phyloP scores from a whole-genome alignment of 2,113 vertebrate species.

The Circaetus cinerascens region DNA sequence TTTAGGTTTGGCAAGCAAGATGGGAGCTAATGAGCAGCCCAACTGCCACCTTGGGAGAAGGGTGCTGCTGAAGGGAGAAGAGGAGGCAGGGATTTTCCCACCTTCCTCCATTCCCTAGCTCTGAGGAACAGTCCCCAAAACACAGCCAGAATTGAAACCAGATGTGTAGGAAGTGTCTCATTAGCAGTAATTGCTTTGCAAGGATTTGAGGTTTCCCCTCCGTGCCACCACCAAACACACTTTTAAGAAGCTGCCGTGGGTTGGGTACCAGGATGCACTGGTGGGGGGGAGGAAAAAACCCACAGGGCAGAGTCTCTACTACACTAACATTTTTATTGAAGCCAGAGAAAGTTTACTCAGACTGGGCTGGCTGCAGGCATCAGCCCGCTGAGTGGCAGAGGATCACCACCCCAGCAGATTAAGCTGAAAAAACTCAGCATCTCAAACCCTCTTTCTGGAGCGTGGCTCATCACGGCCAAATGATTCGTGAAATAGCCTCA shows the following conservation, averaged over 20 bases:
- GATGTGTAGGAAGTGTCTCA: conserved; percentile 62
- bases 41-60: not conserved
- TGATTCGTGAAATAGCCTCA: not conserved
- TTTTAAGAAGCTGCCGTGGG: not conserved
- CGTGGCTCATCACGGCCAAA: not conserved
- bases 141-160: conserved; percentile 27
- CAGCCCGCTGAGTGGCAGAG: not conserved
- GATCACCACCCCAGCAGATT: not conserved
- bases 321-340: not conserved
- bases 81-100: not conserved
- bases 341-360: not conserved
- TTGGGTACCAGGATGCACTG: not conserved
- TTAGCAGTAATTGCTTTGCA: conserved; percentile 50
- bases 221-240: not conserved
- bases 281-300: not conserved
- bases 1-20: not conserved
- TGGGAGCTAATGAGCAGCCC: not conserved
- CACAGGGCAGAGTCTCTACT: not conserved
- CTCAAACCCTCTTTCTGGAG: not conserved
- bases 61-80: not conserved
- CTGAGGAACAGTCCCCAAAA: not conserved
- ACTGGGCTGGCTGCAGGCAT: not conserved
- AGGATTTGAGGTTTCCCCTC: conserved; percentile 67
- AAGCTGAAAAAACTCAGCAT: not conserved
- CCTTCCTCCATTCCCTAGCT: not conserved